A percentile compares a stretch with the other conserved stretches of the same genome.
phyloP scores from a whole-genome alignment of 2,113 vertebrate genomes.

The Hipposideros armiger region DNA sequence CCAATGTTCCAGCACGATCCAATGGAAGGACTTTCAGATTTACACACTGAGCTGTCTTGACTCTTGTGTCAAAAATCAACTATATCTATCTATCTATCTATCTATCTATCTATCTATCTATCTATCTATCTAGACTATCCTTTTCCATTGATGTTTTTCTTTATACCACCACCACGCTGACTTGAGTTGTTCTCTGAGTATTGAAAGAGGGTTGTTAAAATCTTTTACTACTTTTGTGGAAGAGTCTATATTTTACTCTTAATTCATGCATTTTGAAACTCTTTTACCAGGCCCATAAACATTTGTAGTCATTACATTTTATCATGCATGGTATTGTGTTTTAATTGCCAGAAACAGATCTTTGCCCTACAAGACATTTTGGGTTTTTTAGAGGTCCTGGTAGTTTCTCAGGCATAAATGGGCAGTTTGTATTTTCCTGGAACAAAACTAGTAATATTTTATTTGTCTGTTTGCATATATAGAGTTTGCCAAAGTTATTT shows the following conservation, averaged over 20 bases:
- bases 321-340: background rate
- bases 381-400: background rate
- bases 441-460: background rate
- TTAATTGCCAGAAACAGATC: background rate
- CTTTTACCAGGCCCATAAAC: background rate
- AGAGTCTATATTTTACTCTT: constrained; percentile 6
- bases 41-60: background rate
- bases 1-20: background rate
- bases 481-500: background rate
- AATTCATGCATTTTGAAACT: constrained; percentile 11
- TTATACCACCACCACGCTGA: background rate
- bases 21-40: background rate
- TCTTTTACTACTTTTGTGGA: background rate
- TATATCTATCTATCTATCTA: background rate
- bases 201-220: background rate
- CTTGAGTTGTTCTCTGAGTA: background rate
- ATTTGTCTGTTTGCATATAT: background rate
- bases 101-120: background rate
- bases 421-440: background rate
- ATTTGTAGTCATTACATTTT: background rate
- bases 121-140: no score
- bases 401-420: background rate
- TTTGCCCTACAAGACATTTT: background rate
- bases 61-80: background rate
- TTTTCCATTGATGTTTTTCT: background rate